Evolutionary conservation across 2,113 vertebrate genomes (phyloP).

Genomic region (Forbesichthys agassizii): DNA sequence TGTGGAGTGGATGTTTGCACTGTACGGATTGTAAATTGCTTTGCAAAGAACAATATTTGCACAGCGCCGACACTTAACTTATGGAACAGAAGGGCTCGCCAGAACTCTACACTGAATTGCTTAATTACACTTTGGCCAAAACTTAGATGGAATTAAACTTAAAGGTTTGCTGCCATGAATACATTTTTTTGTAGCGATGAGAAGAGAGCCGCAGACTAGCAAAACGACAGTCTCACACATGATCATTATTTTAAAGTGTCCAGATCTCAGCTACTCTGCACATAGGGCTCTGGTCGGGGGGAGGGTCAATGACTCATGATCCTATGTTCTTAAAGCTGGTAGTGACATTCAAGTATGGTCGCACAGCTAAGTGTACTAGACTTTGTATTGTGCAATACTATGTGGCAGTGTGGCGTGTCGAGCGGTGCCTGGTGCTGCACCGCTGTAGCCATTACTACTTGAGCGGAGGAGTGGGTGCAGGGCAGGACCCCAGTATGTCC

Average conservation of each 20-base stretch:
- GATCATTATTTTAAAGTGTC: conserved; percentile 63
- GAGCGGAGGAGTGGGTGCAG: not conserved
- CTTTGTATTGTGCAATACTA: not conserved
- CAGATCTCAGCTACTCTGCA: conserved; percentile 46
- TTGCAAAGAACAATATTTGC: no score
- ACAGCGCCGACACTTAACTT: no score
- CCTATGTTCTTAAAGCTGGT: not conserved
- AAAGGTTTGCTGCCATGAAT: no score
- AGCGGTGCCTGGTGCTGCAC: not conserved
- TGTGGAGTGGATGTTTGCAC: not conserved
- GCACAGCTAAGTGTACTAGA: not conserved
- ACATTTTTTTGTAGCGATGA: not conserved
- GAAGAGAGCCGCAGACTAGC: conserved; percentile 1
- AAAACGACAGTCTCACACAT: conserved; percentile 31
- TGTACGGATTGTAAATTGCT: not conserved
- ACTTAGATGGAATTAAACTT: no score
- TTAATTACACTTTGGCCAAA: no score
- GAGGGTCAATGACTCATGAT: not conserved
- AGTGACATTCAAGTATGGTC: not conserved
- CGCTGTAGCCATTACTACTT: conserved; percentile 23
- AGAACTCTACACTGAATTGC: no score
- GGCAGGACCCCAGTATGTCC: not conserved
- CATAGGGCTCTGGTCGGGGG: not conserved
- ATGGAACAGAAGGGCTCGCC: no score
- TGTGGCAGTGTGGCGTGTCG: conserved; percentile 15